phyloP scores from a whole-genome alignment of 2,888 invertebrate genomes.

The Eurytoma adleriae region DNA sequence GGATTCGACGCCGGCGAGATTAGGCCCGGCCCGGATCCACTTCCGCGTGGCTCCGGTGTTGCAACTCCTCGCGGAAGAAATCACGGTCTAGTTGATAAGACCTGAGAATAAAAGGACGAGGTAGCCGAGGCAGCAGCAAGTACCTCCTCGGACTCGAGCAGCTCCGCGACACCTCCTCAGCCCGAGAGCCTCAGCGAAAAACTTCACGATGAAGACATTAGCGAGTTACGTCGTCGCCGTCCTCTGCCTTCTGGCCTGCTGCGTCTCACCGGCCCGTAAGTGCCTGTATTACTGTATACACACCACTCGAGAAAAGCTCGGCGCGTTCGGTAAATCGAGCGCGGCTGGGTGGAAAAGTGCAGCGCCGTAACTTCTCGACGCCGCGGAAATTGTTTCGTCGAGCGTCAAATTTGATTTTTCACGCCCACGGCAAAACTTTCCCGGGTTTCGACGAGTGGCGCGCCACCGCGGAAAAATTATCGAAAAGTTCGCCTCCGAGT shows the following conservation, averaged over 20 bases:
- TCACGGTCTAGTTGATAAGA: conserved; percentile 19
- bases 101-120: conserved; percentile 47
- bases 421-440: too few relatives aligned
- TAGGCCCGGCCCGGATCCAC: background rate
- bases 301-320: too few relatives aligned
- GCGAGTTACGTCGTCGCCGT: background rate
- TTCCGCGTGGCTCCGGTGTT: background rate
- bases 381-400: too few relatives aligned
- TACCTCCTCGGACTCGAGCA: conserved; percentile 12
- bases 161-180: conserved; percentile 5
- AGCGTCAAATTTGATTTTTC: too few relatives aligned
- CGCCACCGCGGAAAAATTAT: too few relatives aligned
- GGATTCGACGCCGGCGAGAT: background rate
- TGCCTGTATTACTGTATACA: background rate
- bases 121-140: conserved; percentile 6
- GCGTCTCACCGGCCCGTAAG: conserved; percentile 43
- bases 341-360: too few relatives aligned
- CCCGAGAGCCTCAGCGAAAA: background rate
- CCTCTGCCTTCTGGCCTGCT: conserved; percentile 30
- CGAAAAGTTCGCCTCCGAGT: too few relatives aligned
- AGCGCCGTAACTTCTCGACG: too few relatives aligned
- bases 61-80: background rate
- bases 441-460: too few relatives aligned
- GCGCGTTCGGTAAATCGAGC: too few relatives aligned
- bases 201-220: background rate